Base-by-base conservation (phyloP, 2,888 invertebrate genomes). In the Netelia melanura region DNA sequence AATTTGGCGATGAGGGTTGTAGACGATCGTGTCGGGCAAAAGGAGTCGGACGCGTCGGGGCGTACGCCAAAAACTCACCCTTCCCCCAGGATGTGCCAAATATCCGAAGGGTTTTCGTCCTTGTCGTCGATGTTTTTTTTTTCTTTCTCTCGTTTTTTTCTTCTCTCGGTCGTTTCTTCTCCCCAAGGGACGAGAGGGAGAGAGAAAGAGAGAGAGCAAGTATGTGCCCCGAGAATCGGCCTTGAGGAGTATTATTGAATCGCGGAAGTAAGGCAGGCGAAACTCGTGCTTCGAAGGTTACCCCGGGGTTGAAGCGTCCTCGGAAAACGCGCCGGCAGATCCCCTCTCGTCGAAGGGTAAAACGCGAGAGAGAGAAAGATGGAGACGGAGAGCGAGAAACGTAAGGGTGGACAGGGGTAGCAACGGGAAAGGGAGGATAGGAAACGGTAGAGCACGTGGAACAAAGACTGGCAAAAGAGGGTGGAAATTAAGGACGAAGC, bases 181-280 rank as follows among this genome's bases (percentile, higher is more conserved):
- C 67, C 71, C 62, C 11, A 52, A 38, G 65, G 61, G 43, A 76
- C 56, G 48, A 68, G 61, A 52, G 38, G 0, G 38, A 38, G 48
- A 68, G 61, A 52, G 5, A 0, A 5, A 38, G 30, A 6, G 38
- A 38, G 38, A 17, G 52, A 54, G 64, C n/a, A 65, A 52, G 62
- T 25, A 23, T 56, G 76, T 43, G 54, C 9, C 9, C 70, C 56
- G 65, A 61, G 82, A 75, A 78, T 86, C 78, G 87, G 81, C 86
- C 86, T 87, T 86, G 87, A 79, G 83, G 82, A 72, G 86, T 85
- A 86, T 87, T 89, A 90, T 90, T 89, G 89, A 89, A 90, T 90
- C 87, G 84, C 90, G 89, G 90, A 90, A 90, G 89, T 87, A 78
- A 88, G 85, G 87, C 86, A 81, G 79, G 58, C 83, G 81, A 86